A percentile compares a stretch with the other conserved stretches of the same genome.
phyloP scores from a whole-genome alignment of 2,888 invertebrate genomes.

The Macrophya annulata region DNA sequence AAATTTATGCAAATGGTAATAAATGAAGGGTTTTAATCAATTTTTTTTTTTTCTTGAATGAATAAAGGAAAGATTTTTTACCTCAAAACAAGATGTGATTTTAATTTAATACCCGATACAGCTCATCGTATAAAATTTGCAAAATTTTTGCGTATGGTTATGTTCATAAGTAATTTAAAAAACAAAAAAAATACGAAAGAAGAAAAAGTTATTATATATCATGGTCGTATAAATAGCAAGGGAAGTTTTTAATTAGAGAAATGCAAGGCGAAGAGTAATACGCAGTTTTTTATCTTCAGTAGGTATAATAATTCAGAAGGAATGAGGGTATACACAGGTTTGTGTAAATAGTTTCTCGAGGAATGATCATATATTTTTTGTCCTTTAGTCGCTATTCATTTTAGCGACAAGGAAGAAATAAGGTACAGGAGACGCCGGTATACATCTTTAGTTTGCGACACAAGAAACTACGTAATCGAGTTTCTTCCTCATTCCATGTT shows the following conservation, averaged over 20 bases:
- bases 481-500: constrained; percentile 1
- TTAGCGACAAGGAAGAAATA: background rate
- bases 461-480: background rate
- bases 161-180: background rate
- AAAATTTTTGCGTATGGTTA: background rate
- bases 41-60: background rate
- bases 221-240: background rate
- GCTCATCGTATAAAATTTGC: background rate
- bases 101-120: background rate
- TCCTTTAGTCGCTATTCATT: constrained; percentile 19
- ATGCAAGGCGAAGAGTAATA: background rate
- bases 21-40: too few species aligned
- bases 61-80: background rate
- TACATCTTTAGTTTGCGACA: background rate
- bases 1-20: too few species aligned
- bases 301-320: constrained; percentile 9
- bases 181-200: background rate
- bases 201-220: background rate
- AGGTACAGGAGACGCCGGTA: background rate
- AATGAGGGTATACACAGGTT: constrained; percentile 6
- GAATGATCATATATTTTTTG: background rate
- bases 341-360: constrained; percentile 18
- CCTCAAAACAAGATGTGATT: background rate
- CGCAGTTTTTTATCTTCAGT: background rate
- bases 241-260: constrained; percentile 1